phyloP scores from a whole-genome alignment of 53 echinoderm and acorn worm genomes.

The Holothuria scabra region DNA sequence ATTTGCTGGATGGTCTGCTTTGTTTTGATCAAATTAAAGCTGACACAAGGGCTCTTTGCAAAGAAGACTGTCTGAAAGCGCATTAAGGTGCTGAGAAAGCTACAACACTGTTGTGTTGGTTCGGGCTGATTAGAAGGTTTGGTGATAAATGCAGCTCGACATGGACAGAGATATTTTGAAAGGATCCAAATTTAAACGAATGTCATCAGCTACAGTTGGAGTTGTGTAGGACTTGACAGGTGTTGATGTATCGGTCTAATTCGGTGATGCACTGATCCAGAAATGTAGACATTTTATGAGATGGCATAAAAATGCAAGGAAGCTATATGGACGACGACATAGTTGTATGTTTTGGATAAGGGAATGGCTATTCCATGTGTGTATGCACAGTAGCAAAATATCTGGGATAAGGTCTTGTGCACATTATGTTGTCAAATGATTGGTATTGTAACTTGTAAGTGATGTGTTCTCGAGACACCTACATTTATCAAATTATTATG shows the following conservation, averaged over 20 bases:
- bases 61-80: constrained; percentile 21
- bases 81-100: constrained; percentile 29
- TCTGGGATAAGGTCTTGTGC: neutral
- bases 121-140: neutral
- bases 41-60: constrained; percentile 37
- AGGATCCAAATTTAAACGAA: constrained; percentile 45
- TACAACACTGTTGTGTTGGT: constrained; percentile 15
- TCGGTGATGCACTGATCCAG: constrained; percentile 44
- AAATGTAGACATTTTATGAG: constrained; percentile 40
- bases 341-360: constrained; percentile 48
- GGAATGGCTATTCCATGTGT: constrained; percentile 48
- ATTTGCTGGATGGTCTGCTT: constrained; percentile 26
- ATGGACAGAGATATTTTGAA: constrained; percentile 8
- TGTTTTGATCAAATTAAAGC: constrained; percentile 44
- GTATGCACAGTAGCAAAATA: constrained; percentile 47
- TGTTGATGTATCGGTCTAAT: constrained; percentile 47
- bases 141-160: constrained; percentile 40
- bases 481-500: too few species aligned
- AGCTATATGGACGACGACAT: too few species aligned
- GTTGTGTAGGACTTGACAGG: constrained; percentile 39
- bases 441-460: too few species aligned
- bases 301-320: constrained; percentile 17
- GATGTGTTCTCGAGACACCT: too few species aligned
- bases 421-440: too few species aligned
- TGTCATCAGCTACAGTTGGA: constrained; percentile 36